Base-by-base conservation (phyloP, 1,140 invertebrate species). In the Eueides isabella region DNA sequence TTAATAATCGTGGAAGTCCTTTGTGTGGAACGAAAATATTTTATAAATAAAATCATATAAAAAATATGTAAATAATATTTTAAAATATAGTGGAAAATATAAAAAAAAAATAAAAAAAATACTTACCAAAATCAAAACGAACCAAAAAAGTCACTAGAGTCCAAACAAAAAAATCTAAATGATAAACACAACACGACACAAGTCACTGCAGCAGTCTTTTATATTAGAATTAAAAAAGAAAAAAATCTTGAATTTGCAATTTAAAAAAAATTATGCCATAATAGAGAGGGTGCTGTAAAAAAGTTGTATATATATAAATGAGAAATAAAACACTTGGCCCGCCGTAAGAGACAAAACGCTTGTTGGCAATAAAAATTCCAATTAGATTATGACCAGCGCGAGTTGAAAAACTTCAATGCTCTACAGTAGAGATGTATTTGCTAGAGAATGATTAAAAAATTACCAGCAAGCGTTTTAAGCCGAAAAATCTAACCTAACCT, bases 401-500 rank as follows among this genome's bases (percentile, higher is more conserved):
- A 55, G 9, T 55, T 55, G 23, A 26, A 55, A 55, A 55, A 23
- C 48, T 55, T 23, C 23, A 55, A 55, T 55, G 23, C n/a, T 55
- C 48, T 23, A 55, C 4, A 55, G 19, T 55, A 55, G 19, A 55
- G 9, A 26, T 26, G 48, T 55, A 55, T 55, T 55, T 55, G 19
- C 48, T 55, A 55, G 48, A 55, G 48, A 55, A 55, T 55, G 48
- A 55, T 90, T 81, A 88, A 92, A 91, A 89, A 91, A 86, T 90
- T 75, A 76, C 82, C 89, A 91, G 84, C 86, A 86, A 92, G 85
- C 91, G 89, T 88, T 92, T 89, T 91, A 89, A 90, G 89, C 91
- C 90, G 92, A 92, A 92, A 92, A 91, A 92, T 93, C 91, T 93
- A 93, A 93, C 91, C 91, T 93, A 92, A 92, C 90, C 91, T 93